Evolutionary conservation across 2,888 invertebrate genomes (phyloP).

Genomic region (Cyclophora albipunctata): DNA sequence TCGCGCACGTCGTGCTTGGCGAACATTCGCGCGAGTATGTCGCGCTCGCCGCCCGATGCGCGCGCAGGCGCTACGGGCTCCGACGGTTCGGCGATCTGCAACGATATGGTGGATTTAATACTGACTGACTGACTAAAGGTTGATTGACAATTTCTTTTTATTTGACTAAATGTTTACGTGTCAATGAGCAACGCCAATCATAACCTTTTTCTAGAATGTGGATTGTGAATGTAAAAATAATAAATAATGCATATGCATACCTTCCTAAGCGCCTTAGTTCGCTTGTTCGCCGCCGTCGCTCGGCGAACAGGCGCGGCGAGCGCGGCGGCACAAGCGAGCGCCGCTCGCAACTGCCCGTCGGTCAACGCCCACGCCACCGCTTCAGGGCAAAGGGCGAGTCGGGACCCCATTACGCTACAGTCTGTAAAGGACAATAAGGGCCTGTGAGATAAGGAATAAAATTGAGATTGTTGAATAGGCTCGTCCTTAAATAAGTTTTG

Average conservation of each 20-base stretch:
- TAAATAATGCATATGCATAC: constrained; percentile 44
- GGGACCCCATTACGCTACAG: constrained; percentile 93
- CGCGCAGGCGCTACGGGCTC: constrained; percentile 44
- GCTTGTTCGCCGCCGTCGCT: constrained; percentile 84
- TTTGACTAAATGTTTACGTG: too few species aligned
- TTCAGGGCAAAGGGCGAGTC: constrained; percentile 93
- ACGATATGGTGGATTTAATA: background rate
- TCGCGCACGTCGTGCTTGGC: constrained; percentile 94
- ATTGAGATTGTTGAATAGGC: too few species aligned
- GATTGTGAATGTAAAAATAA: too few species aligned
- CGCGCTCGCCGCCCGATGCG: constrained; percentile 48
- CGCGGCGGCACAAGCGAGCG: constrained; percentile 91
- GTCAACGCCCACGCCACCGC: constrained; percentile 98
- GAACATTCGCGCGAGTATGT: constrained; percentile 80
- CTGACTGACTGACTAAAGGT: too few species aligned
- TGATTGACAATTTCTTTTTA: too few species aligned
- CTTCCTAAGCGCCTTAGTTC: constrained; percentile 90
- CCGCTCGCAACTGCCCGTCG: constrained; percentile 95
- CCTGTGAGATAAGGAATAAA: background rate
- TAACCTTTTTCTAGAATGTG: too few species aligned
- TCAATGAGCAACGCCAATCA: too few species aligned
- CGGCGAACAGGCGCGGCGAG: constrained; percentile 86
- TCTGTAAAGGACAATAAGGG: constrained; percentile 70
- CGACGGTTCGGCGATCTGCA: constrained; percentile 55
- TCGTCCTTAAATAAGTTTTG: too few species aligned